These are phyloP conservation scores for Scophthalmus maximus DNA, from an alignment of 2,113 vertebrate species.

Conservation along the genomic window DNA sequence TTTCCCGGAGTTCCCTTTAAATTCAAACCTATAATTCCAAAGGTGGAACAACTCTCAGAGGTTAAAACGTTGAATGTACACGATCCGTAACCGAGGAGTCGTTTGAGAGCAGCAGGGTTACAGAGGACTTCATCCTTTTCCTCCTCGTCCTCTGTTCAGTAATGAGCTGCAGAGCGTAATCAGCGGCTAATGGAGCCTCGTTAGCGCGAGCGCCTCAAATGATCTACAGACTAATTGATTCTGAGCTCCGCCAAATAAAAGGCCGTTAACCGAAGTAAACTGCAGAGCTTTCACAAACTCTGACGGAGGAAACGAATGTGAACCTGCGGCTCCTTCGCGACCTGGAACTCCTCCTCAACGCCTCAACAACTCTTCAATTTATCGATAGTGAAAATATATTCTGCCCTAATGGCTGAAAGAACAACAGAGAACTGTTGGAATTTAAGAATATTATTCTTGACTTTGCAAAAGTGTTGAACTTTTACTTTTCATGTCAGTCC, in stretches of 20 bases:
- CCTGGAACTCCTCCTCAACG: neutral
- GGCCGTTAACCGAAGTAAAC: constrained; percentile 16
- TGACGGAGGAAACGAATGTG: constrained; percentile 1
- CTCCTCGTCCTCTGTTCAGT: neutral
- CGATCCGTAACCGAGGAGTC: too few relatives aligned
- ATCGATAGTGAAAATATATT: too few relatives aligned
- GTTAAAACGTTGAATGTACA: too few relatives aligned
- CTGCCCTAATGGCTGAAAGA: too few relatives aligned
- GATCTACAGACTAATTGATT: constrained; percentile 35
- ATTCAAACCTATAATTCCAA: too few relatives aligned
- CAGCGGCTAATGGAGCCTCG: constrained; percentile 32
- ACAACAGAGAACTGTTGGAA: too few relatives aligned
- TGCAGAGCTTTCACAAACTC: constrained; percentile 2
- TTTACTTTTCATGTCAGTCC: too few relatives aligned
- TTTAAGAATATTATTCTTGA: too few relatives aligned
- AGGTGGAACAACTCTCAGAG: too few relatives aligned
- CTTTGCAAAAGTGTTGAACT: too few relatives aligned
- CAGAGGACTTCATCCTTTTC: neutral
- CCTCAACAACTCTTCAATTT: neutral
- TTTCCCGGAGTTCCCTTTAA: too few relatives aligned
- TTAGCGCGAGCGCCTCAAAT: constrained; percentile 23
- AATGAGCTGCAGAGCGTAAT: constrained; percentile 13
- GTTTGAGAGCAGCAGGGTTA: neutral
- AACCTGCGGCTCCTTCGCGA: neutral
- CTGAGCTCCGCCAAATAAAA: constrained; percentile 20